These are phyloP conservation scores for Drosophila subobscura DNA, from an alignment of 1,140 invertebrate species.

Conservation along the genomic window DNA sequence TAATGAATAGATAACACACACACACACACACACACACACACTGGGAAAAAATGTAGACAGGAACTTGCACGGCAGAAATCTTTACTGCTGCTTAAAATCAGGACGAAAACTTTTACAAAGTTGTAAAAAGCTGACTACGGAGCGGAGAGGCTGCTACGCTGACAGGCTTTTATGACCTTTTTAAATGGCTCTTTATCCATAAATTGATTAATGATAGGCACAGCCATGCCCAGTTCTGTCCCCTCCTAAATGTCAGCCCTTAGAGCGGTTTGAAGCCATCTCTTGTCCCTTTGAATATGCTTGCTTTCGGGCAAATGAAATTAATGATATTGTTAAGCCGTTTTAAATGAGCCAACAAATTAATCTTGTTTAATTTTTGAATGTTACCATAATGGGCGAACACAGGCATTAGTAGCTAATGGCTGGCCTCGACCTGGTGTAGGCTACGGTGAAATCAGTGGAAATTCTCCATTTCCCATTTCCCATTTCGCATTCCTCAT, in stretches of 20 bases:
- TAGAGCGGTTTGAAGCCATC: conserved; percentile 39
- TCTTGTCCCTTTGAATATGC: conserved; percentile 38
- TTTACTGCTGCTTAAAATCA: conserved; percentile 16
- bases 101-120: conserved; percentile 11
- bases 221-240: not conserved
- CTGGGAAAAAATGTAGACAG: conserved; percentile 1
- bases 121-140: conserved; percentile 21
- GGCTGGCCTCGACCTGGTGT: not conserved
- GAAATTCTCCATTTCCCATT: conserved; percentile 27
- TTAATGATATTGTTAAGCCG: conserved; percentile 70
- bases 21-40: conserved; percentile 30
- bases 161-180: conserved; percentile 47
- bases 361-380: conserved; percentile 71
- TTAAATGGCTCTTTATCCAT: conserved; percentile 36
- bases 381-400: conserved; percentile 23
- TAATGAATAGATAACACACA: conserved; percentile 65
- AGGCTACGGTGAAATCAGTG: conserved; percentile 20
- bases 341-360: conserved; percentile 68
- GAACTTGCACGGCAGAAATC: conserved; percentile 6
- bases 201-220: conserved; percentile 54
- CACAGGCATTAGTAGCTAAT: conserved; percentile 51
- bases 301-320: conserved; percentile 37
- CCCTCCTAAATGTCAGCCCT: conserved; percentile 27
- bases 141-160: conserved; percentile 13
- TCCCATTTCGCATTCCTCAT: no score